Percentiles rank a stretch among this genome's conserved stretches.
phyloP scores from a whole-genome alignment of 2,797 vertebrate genomes.

The Acipenser ruthenus region DNA sequence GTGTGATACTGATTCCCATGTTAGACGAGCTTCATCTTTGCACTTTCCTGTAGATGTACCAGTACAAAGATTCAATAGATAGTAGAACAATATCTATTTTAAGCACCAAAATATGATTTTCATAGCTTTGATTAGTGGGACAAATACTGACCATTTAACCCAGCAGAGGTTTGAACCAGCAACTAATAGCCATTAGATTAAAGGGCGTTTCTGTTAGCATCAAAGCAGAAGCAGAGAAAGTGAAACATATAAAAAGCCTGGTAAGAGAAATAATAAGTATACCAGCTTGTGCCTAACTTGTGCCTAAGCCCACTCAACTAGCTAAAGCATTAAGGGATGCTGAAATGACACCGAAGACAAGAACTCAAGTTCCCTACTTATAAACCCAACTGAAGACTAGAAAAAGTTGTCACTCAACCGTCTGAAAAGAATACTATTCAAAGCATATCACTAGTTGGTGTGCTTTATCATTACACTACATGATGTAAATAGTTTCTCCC shows the following conservation, averaged over 20 bases:
- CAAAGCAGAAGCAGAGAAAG: constrained; percentile 29
- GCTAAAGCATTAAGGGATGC: no score
- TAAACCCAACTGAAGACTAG: no score
- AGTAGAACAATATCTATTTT: constrained; percentile 33
- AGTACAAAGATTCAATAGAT: constrained; percentile 49
- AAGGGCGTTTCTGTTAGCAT: constrained; percentile 23
- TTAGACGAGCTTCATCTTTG: constrained; percentile 42
- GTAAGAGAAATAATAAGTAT: no score
- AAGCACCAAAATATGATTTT: constrained; percentile 33
- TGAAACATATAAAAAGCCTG: constrained; percentile 5
- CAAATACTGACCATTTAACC: constrained; percentile 34
- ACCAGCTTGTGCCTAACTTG: no score
- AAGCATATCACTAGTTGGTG: no score
- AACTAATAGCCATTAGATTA: constrained; percentile 40
- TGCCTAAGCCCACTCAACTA: no score
- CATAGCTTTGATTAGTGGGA: constrained; percentile 25
- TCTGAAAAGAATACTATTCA: no score
- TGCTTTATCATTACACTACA: no score
- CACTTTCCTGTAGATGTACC: constrained; percentile 21
- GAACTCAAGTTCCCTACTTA: no score
- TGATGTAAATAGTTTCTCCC: no score
- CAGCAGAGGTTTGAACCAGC: constrained; percentile 20
- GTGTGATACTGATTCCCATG: neutral
- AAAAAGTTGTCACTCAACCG: no score
- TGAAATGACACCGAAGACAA: no score